phyloP scores from a whole-genome alignment of 2,797 vertebrate genomes.

The Sciaenops ocellatus region DNA sequence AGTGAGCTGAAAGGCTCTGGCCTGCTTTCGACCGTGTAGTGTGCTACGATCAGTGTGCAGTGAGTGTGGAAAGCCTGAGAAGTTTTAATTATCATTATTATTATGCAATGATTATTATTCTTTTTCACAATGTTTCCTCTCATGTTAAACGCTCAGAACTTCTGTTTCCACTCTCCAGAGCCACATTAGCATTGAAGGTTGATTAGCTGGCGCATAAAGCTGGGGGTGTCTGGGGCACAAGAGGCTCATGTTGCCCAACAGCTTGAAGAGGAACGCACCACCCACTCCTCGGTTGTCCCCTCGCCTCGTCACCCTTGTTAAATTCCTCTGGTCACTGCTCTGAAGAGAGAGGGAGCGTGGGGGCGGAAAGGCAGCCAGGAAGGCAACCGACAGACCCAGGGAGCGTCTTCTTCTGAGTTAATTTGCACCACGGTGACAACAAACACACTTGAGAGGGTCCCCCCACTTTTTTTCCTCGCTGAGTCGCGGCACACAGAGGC shows the following conservation, averaged over 20 bases:
- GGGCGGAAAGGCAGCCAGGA: slow-evolving; percentile 69
- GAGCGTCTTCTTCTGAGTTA: slow-evolving; percentile 74
- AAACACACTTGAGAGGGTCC: slow-evolving; percentile 73
- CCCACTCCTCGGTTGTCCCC: slow-evolving; percentile 67
- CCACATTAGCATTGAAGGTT: slow-evolving; percentile 79
- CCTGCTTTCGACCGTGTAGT: background rate
- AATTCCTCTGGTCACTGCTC: slow-evolving; percentile 79
- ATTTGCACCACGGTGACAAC: slow-evolving; percentile 76
- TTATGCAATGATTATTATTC: slow-evolving; percentile 61
- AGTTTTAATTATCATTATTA: slow-evolving; percentile 57
- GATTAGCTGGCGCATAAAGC: slow-evolving; percentile 78
- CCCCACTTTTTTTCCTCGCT: slow-evolving; percentile 28
- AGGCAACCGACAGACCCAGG: slow-evolving; percentile 65
- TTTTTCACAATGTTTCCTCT: slow-evolving; percentile 64
- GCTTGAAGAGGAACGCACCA: slow-evolving; percentile 63
- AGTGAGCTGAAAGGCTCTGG: background rate
- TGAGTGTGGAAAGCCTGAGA: slow-evolving; percentile 33
- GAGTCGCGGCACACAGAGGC: slow-evolving; percentile 58
- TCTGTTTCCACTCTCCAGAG: slow-evolving; percentile 78
- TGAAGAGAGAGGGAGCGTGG: slow-evolving; percentile 65
- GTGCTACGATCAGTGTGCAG: slow-evolving; percentile 24
- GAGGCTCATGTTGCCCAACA: slow-evolving; percentile 72
- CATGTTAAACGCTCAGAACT: slow-evolving; percentile 70
- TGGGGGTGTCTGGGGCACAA: slow-evolving; percentile 70
- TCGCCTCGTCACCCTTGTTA: slow-evolving; percentile 78